Conservation (phyloP, 2,113 vertebrate genomes). For the Poicephalus gulielmi region DNA sequence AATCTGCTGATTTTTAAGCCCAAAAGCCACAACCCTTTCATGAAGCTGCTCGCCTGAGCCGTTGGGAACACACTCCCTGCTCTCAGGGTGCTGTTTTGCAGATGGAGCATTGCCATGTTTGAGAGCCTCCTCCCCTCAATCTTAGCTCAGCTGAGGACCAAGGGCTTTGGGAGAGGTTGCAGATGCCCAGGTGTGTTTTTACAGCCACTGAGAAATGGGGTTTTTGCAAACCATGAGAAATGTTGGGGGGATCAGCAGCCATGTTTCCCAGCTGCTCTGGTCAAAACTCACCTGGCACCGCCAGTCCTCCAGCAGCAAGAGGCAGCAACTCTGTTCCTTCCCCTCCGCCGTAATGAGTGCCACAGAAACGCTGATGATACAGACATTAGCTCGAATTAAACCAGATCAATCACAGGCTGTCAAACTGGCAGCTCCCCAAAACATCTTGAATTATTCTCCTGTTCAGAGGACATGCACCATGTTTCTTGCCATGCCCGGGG, state of each 20-base stretch:
- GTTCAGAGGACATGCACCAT: neutral
- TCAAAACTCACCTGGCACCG: neutral
- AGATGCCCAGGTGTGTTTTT: neutral
- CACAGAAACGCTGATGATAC: neutral
- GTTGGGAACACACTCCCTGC: rapidly evolving
- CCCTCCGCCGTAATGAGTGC: rapidly evolving
- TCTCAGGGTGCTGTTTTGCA: rapidly evolving
- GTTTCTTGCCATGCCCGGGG: neutral
- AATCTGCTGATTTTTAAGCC: neutral
- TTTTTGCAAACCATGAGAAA: neutral
- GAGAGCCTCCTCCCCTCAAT: neutral
- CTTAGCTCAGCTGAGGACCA: neutral
- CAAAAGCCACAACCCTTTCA: neutral
- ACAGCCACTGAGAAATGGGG: neutral
- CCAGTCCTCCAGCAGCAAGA: neutral
- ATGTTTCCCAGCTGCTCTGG: neutral
- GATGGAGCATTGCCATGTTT: neutral
- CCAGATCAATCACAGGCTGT: neutral
- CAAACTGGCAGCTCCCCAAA: neutral
- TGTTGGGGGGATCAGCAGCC: neutral
- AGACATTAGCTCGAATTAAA: neutral
- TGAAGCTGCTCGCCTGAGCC: rapidly evolving
- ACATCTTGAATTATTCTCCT: neutral
- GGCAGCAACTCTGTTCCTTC: neutral
- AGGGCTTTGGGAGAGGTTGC: neutral